Percentiles rank a stretch among this genome's conserved stretches.
Conservation (phyloP, 2,113 vertebrate species). For the Calyptomena viridis region DNA sequence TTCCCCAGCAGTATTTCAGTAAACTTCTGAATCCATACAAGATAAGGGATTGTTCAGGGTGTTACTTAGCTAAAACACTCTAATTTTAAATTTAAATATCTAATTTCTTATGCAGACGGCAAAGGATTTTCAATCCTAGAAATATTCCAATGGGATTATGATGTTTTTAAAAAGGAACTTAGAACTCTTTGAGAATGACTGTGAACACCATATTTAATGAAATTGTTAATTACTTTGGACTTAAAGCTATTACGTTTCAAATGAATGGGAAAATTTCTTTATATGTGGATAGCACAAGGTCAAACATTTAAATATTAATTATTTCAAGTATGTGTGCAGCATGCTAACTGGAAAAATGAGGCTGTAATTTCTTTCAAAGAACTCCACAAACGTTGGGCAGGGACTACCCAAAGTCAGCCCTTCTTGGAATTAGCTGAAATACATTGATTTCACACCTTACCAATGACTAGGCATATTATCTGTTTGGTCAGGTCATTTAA, state of each 20-base stretch:
- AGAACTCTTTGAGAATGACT: background rate
- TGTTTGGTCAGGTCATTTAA: background rate
- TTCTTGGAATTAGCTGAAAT: background rate
- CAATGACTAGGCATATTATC: background rate
- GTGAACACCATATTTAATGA: background rate
- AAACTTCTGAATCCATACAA: background rate
- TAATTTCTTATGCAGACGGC: background rate
- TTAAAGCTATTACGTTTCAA: background rate
- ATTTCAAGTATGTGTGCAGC: background rate
- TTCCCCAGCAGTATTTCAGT: background rate
- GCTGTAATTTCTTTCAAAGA: background rate
- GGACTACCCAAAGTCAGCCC: background rate
- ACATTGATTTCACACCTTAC: background rate
- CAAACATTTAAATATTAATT: background rate
- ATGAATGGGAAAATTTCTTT: background rate
- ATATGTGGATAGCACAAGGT: background rate
- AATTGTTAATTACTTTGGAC: background rate
- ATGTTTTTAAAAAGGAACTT: background rate
- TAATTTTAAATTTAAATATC: background rate
- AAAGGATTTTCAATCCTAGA: background rate
- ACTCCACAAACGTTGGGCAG: background rate
- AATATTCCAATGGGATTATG: background rate
- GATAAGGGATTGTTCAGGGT: background rate
- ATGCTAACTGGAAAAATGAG: background rate
- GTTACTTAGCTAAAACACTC: background rate